These are phyloP conservation scores for Pogonomyrmex barbatus DNA, from an alignment of 1,140 invertebrate species.

Conservation along the genomic window DNA sequence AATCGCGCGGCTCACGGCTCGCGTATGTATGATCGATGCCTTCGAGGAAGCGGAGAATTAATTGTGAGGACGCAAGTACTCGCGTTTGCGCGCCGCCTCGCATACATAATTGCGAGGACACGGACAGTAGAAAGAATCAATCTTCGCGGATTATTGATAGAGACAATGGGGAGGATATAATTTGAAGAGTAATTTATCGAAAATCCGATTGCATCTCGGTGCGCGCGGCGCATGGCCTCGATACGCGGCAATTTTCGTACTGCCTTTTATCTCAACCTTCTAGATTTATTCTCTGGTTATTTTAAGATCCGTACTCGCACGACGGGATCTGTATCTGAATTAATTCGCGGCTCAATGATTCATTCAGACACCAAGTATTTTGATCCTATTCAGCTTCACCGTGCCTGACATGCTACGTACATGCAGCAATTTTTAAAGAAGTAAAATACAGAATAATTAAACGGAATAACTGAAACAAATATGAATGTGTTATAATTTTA, in stretches of 20 bases:
- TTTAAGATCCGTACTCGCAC: slow-evolving; percentile 13
- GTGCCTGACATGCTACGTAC: too few relatives aligned
- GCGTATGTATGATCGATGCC: slow-evolving; percentile 80
- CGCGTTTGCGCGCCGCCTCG: slow-evolving; percentile 51
- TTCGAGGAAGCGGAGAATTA: slow-evolving; percentile 83
- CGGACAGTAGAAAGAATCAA: slow-evolving; percentile 57
- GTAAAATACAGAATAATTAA: background rate
- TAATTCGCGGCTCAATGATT: slow-evolving; percentile 45
- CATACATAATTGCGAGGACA: slow-evolving; percentile 51
- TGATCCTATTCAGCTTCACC: background rate
- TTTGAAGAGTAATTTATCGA: slow-evolving; percentile 61
- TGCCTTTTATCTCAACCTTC: slow-evolving; percentile 47
- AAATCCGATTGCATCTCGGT: slow-evolving; percentile 56
- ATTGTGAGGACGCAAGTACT: slow-evolving; percentile 77
- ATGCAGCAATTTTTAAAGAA: background rate
- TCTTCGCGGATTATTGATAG: slow-evolving; percentile 67
- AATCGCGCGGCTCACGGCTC: slow-evolving; percentile 75
- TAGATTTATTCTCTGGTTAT: slow-evolving; percentile 46
- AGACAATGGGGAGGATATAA: slow-evolving; percentile 62
- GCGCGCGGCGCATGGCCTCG: slow-evolving; percentile 30
- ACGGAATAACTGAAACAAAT: background rate
- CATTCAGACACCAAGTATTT: slow-evolving; percentile 24
- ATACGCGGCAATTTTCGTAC: slow-evolving; percentile 46
- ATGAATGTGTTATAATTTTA: background rate
- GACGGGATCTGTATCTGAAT: slow-evolving; percentile 50